Percentiles rank a stretch among this genome's conserved stretches.
Conservation (phyloP, 2,888 invertebrate species). For the Macrophya annulata region DNA sequence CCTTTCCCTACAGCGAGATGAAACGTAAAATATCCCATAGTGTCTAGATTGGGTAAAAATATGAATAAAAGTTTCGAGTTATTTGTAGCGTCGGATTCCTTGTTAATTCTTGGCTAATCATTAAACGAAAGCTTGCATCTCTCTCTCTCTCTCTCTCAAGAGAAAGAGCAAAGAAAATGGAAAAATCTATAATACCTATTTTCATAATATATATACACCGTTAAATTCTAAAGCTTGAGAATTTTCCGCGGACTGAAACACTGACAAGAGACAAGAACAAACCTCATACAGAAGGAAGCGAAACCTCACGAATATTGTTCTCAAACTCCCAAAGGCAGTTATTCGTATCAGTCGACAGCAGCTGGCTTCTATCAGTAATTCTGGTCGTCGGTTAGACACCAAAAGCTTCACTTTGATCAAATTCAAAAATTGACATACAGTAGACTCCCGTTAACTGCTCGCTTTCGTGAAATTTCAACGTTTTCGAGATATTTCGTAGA, state of each 20-base stretch:
- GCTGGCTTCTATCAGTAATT: conserved; percentile 40
- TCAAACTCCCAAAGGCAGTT: conserved; percentile 35
- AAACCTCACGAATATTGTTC: conserved; percentile 45
- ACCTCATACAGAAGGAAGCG: not conserved
- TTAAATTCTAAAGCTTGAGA: not conserved
- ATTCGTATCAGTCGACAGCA: conserved; percentile 43
- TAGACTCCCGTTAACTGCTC: too few species aligned
- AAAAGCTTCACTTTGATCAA: not conserved
- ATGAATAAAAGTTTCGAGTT: conserved; percentile 4
- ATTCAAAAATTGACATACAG: not conserved
- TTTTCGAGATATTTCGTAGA: too few species aligned
- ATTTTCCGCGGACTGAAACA: not conserved
- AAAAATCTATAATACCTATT: too few species aligned
- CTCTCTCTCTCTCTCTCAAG: not conserved
- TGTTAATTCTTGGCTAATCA: not conserved
- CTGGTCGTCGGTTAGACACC: not conserved
- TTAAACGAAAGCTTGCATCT: not conserved
- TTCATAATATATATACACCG: not conserved
- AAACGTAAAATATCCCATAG: not conserved
- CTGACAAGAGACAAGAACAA: not conserved
- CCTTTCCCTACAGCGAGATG: not conserved
- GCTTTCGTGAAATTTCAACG: too few species aligned
- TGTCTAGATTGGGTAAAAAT: not conserved
- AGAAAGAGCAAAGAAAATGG: too few species aligned
- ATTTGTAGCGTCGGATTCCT: not conserved